Evolutionary conservation across 1,140 invertebrate genomes (phyloP), one percentile per base, ranked within the genome.

Genomic region (Euglossa dilemma): DNA sequence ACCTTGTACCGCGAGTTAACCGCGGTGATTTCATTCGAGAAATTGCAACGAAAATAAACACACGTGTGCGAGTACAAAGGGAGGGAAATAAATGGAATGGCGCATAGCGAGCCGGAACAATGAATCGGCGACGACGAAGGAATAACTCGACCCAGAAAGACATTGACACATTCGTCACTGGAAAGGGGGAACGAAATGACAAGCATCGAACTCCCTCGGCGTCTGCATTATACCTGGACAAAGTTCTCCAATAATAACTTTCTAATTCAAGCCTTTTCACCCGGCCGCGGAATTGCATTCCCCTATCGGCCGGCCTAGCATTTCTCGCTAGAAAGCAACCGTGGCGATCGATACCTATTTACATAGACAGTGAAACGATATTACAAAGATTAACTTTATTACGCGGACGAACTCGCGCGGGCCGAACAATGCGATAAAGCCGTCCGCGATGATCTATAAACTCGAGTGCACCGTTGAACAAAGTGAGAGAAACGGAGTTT

Each of bases 321-420:
- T 20, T 54, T 36, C n/a, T n/a, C 69, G 2, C 20, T 18, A 23
- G 28, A 16, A 57, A 43, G 28, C 28, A 43, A 57, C 20, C 71
- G 9, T 8, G 7, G 66, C 43, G 45, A 73, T 73, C 71, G n/a
- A 72, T 72, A 57, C 28, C 52, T 36, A 43, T 72, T 73, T 45
- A 59, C 36, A 16, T 5, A 57, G 36, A 20, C 14, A n/a, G 14
- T 14, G 6, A 12, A 56, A 73, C 54, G 20, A 59, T 57, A 23
- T 73, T 20, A 18, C 54, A 59, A 57, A 59, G 71, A 73, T 73
- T 73, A 72, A 47, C 52, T 45, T 56, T 57, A 73, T 73, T 73
- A 45, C 6, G 16, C 28, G 16, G 45, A 25, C 23, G 6, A 70
- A 25, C 69, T 23, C 18, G n/a, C 18, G 45, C 23, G 12, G 1